These are phyloP conservation scores for Pygmarrhopalites habei DNA, from an alignment of 1,140 invertebrate genomes.

Conservation along the genomic window DNA sequence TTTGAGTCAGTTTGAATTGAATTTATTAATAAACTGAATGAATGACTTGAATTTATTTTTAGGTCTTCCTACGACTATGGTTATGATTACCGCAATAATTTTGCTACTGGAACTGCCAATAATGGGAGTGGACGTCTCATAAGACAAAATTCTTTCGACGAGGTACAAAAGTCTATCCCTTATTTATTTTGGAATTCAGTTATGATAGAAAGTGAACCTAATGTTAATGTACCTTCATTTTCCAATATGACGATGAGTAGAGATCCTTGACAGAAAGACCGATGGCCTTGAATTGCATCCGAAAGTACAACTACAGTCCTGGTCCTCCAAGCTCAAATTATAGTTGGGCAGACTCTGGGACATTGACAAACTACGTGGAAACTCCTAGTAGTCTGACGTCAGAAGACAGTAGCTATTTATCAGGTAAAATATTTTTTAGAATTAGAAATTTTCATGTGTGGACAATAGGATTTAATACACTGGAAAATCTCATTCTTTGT, in stretches of 20 bases:
- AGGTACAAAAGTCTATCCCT: too few relatives aligned
- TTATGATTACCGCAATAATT: constrained; percentile 37
- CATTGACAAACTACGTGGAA: constrained; percentile 64
- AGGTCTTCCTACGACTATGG: constrained; percentile 32
- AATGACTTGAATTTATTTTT: too few relatives aligned
- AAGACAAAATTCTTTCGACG: constrained; percentile 54
- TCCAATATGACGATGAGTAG: too few relatives aligned
- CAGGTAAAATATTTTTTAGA: too few relatives aligned
- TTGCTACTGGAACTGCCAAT: background rate
- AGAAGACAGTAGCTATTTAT: constrained; percentile 75
- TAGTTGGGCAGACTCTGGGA: constrained; percentile 51
- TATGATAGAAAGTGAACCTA: too few relatives aligned
- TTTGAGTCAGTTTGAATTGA: too few relatives aligned
- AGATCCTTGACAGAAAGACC: constrained; percentile 56
- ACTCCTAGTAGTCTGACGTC: constrained; percentile 68
- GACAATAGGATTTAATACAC: too few relatives aligned
- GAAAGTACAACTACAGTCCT: constrained; percentile 54
- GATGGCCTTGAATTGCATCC: constrained; percentile 62
- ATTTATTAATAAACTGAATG: too few relatives aligned
- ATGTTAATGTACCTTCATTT: too few relatives aligned
- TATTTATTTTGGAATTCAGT: too few relatives aligned
- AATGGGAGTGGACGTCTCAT: constrained; percentile 43
- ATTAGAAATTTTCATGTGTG: too few relatives aligned
- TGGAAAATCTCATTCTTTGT: too few relatives aligned
- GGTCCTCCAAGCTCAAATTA: constrained; percentile 41